phyloP scores from a whole-genome alignment of 2,888 invertebrate genomes.

The Drosophila macrospina region DNA sequence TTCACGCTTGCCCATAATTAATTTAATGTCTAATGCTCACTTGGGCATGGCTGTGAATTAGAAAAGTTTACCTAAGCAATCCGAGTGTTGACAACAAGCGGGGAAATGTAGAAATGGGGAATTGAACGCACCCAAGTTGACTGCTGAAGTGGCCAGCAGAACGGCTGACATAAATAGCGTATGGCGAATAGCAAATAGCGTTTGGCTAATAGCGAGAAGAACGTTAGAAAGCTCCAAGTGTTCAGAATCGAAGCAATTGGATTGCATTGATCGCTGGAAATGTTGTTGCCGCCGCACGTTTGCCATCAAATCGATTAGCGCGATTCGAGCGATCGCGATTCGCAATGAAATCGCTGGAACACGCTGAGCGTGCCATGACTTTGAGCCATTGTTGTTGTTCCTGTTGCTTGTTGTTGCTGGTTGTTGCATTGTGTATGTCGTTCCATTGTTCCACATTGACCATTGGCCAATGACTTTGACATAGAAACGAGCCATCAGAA shows the following conservation, averaged over 20 bases:
- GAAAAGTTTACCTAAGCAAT: conserved; percentile 57
- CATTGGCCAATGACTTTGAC: conserved; percentile 73
- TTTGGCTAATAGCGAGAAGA: conserved; percentile 28
- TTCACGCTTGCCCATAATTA: conserved; percentile 61
- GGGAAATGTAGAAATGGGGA: background rate
- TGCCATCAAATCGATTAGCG: conserved; percentile 73
- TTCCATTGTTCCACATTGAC: conserved; percentile 70
- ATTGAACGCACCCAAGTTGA: background rate
- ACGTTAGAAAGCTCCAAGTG: conserved; percentile 63
- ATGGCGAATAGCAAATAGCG: background rate
- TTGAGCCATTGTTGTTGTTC: conserved; percentile 14
- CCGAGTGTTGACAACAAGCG: conserved; percentile 28
- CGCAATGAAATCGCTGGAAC: conserved; percentile 41
- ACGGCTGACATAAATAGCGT: conserved; percentile 62
- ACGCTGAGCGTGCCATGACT: conserved; percentile 41
- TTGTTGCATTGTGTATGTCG: conserved; percentile 52
- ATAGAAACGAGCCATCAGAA: conserved; percentile 58
- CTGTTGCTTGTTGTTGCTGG: conserved; percentile 13
- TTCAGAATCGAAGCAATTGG: conserved; percentile 59
- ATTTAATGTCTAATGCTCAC: conserved; percentile 62
- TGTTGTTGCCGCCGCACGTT: conserved; percentile 64
- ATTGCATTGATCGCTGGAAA: conserved; percentile 23
- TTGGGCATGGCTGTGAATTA: conserved; percentile 46
- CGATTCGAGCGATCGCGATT: conserved; percentile 41
- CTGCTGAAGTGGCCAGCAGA: conserved; percentile 4